phyloP scores from a whole-genome alignment of 2,888 invertebrate species.

The Serripes groenlandicus region DNA sequence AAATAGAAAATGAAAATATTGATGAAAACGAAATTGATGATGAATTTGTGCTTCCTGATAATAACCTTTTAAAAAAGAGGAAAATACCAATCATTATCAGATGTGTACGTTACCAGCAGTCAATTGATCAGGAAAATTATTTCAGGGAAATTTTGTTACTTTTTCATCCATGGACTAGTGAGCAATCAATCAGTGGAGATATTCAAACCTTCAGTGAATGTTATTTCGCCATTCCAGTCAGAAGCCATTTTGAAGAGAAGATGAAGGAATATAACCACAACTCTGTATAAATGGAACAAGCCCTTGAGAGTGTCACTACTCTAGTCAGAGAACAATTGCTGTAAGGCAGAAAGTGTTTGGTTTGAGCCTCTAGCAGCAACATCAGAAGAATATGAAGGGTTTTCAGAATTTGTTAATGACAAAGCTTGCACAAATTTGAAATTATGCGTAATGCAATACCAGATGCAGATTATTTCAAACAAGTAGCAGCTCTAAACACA shows the following conservation, averaged over 20 bases:
- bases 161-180: slow-evolving; percentile 37
- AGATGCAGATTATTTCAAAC: neutral
- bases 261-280: slow-evolving; percentile 35
- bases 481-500: neutral
- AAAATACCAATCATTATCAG: neutral
- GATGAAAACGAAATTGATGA: neutral
- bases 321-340: too few species aligned
- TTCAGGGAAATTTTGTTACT: slow-evolving; percentile 26
- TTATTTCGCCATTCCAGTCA: neutral
- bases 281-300: slow-evolving; percentile 27
- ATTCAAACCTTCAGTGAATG: slow-evolving; percentile 16
- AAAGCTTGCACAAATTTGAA: neutral
- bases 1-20: neutral
- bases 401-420: neutral
- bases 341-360: slow-evolving; percentile 3
- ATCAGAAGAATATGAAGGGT: slow-evolving; percentile 3
- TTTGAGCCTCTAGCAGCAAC: slow-evolving; percentile 10
- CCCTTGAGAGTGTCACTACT: slow-evolving; percentile 21
- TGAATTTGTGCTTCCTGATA: neutral
- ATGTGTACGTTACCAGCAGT: slow-evolving; percentile 33
- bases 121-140: slow-evolving; percentile 28
- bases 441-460: neutral
- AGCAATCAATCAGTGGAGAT: slow-evolving; percentile 17
- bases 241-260: neutral
- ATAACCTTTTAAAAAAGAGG: neutral